Evolutionary conservation across 2,888 invertebrate species (phyloP).

Genomic region (Spialia ferax): DNA sequence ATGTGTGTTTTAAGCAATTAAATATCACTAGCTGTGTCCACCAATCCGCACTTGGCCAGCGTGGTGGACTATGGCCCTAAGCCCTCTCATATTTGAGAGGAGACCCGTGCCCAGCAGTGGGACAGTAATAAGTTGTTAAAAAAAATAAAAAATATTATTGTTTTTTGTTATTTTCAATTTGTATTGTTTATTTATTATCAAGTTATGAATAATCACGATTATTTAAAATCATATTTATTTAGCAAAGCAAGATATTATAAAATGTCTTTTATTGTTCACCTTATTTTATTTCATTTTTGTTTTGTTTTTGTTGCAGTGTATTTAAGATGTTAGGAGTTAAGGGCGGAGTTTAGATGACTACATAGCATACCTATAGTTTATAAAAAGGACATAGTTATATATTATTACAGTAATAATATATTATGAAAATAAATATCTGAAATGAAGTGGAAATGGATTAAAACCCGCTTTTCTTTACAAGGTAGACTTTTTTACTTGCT

Average conservation of each 20-base stretch:
- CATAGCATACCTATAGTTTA: conserved; percentile 84
- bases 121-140: no score
- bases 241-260: background rate
- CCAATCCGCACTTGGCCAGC: no score
- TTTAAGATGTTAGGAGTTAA: conserved; percentile 84
- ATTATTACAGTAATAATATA: conserved; percentile 86
- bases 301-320: conserved; percentile 83
- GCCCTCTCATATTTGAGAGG: no score
- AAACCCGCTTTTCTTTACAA: conserved; percentile 77
- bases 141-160: no score
- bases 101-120: no score
- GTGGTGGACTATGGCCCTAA: no score
- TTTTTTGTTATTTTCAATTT: no score
- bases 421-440: conserved; percentile 76
- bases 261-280: conserved; percentile 1
- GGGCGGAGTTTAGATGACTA: conserved; percentile 83
- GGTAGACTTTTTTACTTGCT: conserved; percentile 68
- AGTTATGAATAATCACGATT: no score
- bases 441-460: conserved; percentile 75
- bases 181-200: no score
- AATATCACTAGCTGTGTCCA: no score
- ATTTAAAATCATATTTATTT: no score
- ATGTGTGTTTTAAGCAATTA: no score
- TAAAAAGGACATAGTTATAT: conserved; percentile 84
- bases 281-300: conserved; percentile 64